Base-by-base conservation (phyloP, 2,888 invertebrate genomes). In the Leuctra nigra region DNA sequence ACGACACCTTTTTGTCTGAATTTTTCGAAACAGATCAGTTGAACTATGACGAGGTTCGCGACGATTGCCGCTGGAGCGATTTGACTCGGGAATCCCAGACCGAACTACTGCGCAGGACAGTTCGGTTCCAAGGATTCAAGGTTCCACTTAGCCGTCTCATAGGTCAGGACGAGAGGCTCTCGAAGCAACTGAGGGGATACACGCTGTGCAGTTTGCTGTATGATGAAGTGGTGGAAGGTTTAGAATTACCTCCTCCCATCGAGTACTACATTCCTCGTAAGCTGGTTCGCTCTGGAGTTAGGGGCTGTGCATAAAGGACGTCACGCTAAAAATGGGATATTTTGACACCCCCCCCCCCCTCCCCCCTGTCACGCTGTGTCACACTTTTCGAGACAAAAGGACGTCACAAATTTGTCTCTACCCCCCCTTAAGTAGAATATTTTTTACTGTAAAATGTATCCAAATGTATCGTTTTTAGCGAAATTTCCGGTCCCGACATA, bases 231-330 rank as follows among this genome's bases (percentile, higher is more conserved):
- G 16, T 16, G 11, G 16, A 41, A 13, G 54, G 54, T 4, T 25
- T 54, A 4, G 13, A 23, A 23, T 16, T 22, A n/a, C 18, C 25
- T 18, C 25, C 38, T n/a, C 33, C 33, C 33, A 33, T 33, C 11
- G 44, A 54, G 16, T 54, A 44, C 29, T 54, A 54, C 29, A 29
- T 54, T n/a, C 24, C 54, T 2, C 54, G 54, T 11, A 38, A 24
- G 18, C 16, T 54, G 14, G 18, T 25, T 16, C 54, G 54, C 7
- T 16, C 39, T n/a, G 44, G 24, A 9, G 23, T 14, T 14, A n/a
- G 18, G 13, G 20, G 6, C n/a, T n/a, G n/a, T n/a, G n/a, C n/a
- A n/a, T n/a, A n/a, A n/a, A n/a, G n/a, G n/a, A n/a, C n/a, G n/a
- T n/a, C n/a, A n/a, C n/a, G n/a, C n/a, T n/a, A n/a, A n/a, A n/a